Evolutionary conservation across 2,888 invertebrate species (phyloP), one percentile per base, ranked within the genome.

Genomic region (Terebella lapidaria): DNA sequence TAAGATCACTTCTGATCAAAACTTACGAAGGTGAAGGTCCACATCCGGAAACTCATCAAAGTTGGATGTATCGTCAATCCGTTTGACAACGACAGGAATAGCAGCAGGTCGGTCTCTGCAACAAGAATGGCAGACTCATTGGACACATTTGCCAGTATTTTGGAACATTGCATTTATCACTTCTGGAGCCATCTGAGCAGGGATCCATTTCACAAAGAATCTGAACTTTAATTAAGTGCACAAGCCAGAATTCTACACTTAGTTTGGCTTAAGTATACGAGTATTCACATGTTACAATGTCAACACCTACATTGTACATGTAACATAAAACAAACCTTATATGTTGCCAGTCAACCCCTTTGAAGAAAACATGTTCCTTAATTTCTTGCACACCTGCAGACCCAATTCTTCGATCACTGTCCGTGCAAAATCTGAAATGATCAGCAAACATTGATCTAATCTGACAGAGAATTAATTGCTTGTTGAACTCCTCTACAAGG

Each of bases 21-120:
- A 68, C 66, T 60, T 59, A 69, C 69, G 66, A 66, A 65, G 67
- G 85, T 94, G 93, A 71, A 97, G 87, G 81, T 97, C 96, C 74
- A 95, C 95, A 83, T 99, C 97, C 3, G 97, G 97, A 86, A 99
- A 99, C 76, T 99, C 99, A 83, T 99, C 99, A 82, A 99, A 99
- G 84, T 99, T 99, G 69, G 96, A 96, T 49, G 99, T 99, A 83
- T 99, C 99, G 81, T 99, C 99, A 74, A 99, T 99, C 70, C 96
- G 95, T 80, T 92, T 91, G 62, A 99, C 95, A 80, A 95, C 94
- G 26, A 99, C 94, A 54, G 92, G 89, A 82, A 97, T 96, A 73
- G 97, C 97, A 64, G 99, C 94, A 56, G 99, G 99, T 60, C 97
- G 86, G 81, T 99, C 97, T 69, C 80, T 78, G 70, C 35, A 52